These are phyloP conservation scores for Colistium nudipinnis DNA, from an alignment of 2,113 vertebrate genomes.

Conservation along the genomic window DNA sequence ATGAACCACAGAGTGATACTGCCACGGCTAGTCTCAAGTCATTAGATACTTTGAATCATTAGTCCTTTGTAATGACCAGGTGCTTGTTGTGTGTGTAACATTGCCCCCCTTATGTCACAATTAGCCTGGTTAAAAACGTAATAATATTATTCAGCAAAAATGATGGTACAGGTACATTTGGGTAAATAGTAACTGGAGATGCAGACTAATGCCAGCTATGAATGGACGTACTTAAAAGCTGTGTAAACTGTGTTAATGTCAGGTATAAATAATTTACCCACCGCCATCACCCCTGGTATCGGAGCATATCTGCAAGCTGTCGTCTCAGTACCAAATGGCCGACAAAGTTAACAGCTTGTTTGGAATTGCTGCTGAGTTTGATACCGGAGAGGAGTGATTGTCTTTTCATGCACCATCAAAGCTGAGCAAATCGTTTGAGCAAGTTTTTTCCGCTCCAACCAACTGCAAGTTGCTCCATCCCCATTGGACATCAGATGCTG, in stretches of 20 bases:
- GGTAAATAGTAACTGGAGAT: too few relatives aligned
- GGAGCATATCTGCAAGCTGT: too few relatives aligned
- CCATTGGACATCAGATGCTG: neutral
- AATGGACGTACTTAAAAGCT: neutral
- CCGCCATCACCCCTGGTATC: neutral
- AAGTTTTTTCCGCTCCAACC: neutral
- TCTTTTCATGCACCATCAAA: neutral
- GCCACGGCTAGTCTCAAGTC: slow-evolving; percentile 19
- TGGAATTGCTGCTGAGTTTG: neutral
- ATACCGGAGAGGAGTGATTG: neutral
- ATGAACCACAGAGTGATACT: slow-evolving; percentile 48
- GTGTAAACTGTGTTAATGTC: neutral
- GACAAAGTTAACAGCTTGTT: neutral
- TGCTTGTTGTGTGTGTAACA: slow-evolving; percentile 23
- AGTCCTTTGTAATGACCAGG: slow-evolving; percentile 13
- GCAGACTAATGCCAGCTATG: neutral
- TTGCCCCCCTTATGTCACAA: too few relatives aligned
- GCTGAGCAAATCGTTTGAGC: neutral
- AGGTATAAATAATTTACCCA: neutral
- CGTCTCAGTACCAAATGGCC: neutral
- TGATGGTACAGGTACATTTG: too few relatives aligned
- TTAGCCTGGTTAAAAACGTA: too few relatives aligned
- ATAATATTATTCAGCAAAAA: too few relatives aligned
- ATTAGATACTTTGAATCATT: slow-evolving; percentile 43
- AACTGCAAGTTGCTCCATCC: neutral